A percentile compares a stretch with the other conserved stretches of the same genome.
Conservation (phyloP, 2,113 vertebrate species). For the Cynoglossus semilaevis region DNA sequence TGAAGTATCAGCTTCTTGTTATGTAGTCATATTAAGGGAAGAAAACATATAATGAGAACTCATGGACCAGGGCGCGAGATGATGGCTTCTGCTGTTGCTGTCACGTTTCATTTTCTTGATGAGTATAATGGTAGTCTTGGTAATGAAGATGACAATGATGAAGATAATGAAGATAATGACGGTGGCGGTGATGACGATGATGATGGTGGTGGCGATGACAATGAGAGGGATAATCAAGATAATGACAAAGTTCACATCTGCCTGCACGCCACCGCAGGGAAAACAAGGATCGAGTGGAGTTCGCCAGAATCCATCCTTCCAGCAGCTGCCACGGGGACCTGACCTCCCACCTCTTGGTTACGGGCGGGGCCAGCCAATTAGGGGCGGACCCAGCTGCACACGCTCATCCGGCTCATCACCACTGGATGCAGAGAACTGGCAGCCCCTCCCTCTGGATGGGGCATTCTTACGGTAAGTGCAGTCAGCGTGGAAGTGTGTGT, state of each 20-base stretch:
- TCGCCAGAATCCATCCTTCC: constrained; percentile 87
- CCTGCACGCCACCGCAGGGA: constrained; percentile 76
- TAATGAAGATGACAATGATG: constrained; percentile 68
- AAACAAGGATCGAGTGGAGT: constrained; percentile 93
- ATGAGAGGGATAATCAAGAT: constrained; percentile 60
- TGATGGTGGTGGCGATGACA: constrained; percentile 24
- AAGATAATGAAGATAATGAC: constrained; percentile 65
- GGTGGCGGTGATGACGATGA: constrained; percentile 38
- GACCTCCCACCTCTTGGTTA: constrained; percentile 88
- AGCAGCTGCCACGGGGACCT: constrained; percentile 90
- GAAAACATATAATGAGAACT: constrained; percentile 70
- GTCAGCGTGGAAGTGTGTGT: background rate
- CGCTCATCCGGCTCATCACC: constrained; percentile 85
- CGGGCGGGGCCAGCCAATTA: constrained; percentile 81
- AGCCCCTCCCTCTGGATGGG: constrained; percentile 98
- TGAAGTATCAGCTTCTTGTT: constrained; percentile 72
- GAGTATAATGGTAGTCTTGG: constrained; percentile 63
- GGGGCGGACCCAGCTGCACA: constrained; percentile 81
- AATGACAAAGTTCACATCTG: constrained; percentile 53
- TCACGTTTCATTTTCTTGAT: constrained; percentile 65
- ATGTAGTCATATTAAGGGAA: constrained; percentile 70
- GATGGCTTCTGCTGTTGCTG: constrained; percentile 53
- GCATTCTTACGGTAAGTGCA: constrained; percentile 88
- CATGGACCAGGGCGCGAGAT: constrained; percentile 52
- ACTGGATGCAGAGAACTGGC: constrained; percentile 93